Percentiles rank a stretch among this genome's conserved stretches.
Evolutionary conservation across 1,140 invertebrate genomes (phyloP).

Genomic region (Drosophila ficusphila): DNA sequence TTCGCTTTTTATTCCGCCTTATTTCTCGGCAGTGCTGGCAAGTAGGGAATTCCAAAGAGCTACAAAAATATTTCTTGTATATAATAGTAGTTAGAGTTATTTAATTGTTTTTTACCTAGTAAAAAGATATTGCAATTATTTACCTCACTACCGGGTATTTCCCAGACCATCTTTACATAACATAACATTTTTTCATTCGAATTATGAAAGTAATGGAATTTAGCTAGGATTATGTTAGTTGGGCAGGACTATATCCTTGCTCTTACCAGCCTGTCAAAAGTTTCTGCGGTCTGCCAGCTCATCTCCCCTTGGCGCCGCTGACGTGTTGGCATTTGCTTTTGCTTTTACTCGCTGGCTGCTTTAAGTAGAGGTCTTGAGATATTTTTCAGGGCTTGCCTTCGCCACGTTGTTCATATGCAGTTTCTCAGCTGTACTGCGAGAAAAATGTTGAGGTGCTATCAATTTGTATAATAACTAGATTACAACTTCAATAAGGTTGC

Average conservation of each 20-base stretch:
- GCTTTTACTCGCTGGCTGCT: conserved; percentile 58
- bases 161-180: too few relatives aligned
- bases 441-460: too few relatives aligned
- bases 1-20: not conserved
- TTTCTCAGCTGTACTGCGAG: conserved; percentile 15
- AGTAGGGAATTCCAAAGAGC: too few relatives aligned
- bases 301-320: conserved; percentile 47
- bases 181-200: not conserved
- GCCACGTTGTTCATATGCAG: conserved; percentile 60
- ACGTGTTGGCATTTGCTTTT: conserved; percentile 65
- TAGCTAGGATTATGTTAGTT: not conserved
- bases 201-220: too few relatives aligned
- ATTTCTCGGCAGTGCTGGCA: not conserved
- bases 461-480: too few relatives aligned
- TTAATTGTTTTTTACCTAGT: too few relatives aligned
- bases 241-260: not conserved
- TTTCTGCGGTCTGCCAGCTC: conserved; percentile 61
- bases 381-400: conserved; percentile 57
- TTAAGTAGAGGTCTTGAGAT: conserved; percentile 75
- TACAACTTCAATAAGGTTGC: too few relatives aligned
- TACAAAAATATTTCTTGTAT: too few relatives aligned
- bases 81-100: too few relatives aligned
- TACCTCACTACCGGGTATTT: too few relatives aligned
- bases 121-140: too few relatives aligned
- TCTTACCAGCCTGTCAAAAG: conserved; percentile 56